Conservation (phyloP, 1,140 invertebrate species). For the Hydropsyche tenuis region DNA sequence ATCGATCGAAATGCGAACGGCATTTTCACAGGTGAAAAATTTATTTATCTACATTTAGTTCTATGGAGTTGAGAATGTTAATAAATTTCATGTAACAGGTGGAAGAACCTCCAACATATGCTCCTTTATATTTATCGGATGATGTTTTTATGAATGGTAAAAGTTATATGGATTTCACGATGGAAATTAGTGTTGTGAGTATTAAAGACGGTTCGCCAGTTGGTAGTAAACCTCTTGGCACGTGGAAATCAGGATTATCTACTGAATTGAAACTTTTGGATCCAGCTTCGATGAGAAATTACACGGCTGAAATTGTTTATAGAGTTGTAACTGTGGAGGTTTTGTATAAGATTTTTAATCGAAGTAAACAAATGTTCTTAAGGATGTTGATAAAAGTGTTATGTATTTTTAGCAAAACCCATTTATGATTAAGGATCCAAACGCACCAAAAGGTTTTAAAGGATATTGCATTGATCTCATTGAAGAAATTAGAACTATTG, state of each 20-base stretch:
- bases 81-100: slow-evolving; percentile 55
- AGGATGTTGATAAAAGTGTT: slow-evolving; percentile 10
- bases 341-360: neutral
- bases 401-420: slow-evolving; percentile 75
- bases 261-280: slow-evolving; percentile 69
- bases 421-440: slow-evolving; percentile 80
- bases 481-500: slow-evolving; percentile 78
- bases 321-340: slow-evolving; percentile 80
- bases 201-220: slow-evolving; percentile 71
- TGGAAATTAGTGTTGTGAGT: slow-evolving; percentile 71
- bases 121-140: slow-evolving; percentile 65
- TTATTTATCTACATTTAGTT: neutral
- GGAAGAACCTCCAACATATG: slow-evolving; percentile 70
- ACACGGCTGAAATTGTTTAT: slow-evolving; percentile 80
- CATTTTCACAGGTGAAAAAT: slow-evolving; percentile 61
- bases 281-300: slow-evolving; percentile 72
- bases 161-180: slow-evolving; percentile 76
- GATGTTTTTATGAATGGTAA: slow-evolving; percentile 69
- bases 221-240: slow-evolving; percentile 67
- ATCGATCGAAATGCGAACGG: slow-evolving; percentile 66
- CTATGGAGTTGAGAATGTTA: neutral
- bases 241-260: slow-evolving; percentile 72
- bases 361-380: neutral
- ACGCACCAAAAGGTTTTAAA: slow-evolving; percentile 71
- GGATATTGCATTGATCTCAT: slow-evolving; percentile 96